Base-by-base conservation (phyloP, 2,888 invertebrate species). In the Erebia palarica region DNA sequence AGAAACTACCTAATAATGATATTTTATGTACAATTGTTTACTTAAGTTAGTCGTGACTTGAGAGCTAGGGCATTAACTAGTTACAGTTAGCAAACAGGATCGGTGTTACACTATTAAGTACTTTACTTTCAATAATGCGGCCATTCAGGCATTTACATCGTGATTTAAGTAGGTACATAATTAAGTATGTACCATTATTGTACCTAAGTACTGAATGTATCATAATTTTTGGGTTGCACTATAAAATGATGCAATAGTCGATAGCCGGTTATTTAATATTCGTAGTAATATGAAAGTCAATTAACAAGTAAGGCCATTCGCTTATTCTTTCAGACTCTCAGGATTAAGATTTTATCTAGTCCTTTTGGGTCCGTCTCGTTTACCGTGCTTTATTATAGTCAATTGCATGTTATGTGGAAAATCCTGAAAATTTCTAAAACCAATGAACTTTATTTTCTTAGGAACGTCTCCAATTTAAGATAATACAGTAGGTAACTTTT, bases 81-180 rank as follows among this genome's bases (percentile, higher is more conserved):
- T 27, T 3, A 3, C 3, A 27, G 16, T 59, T 60, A 58, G 49
- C 49, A 68, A 65, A 69, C 68, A 70, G 70, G 65, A 58, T 63
- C 47, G 47, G 64, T 65, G 18, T 74, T 72, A 51, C 70, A 66
- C 61, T 61, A 72, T 65, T 55, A n/a, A n/a, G n/a, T n/a, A 53
- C 44, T 70, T 70, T 55, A 70, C 67, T 66, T 68, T 61, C 70
- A 68, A 70, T 70, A 72, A 72, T 72, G 70, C 72, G 65, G 70
- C 57, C 60, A 68, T 60, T 65, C 64, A 61, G 67, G 21, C 65
- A 49, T 71, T 68, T 68, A 36, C 65, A 68, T 70, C 65, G 59
- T 72, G 27, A 69, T 71, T 66, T 64, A 64, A 53, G 53, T 8
- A n/a, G n/a, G n/a, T n/a, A n/a, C n/a, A n/a, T n/a, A n/a, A n/a